Evolutionary conservation across 2,888 invertebrate genomes (phyloP).

Genomic region (Pardosa pseudoannulata): DNA sequence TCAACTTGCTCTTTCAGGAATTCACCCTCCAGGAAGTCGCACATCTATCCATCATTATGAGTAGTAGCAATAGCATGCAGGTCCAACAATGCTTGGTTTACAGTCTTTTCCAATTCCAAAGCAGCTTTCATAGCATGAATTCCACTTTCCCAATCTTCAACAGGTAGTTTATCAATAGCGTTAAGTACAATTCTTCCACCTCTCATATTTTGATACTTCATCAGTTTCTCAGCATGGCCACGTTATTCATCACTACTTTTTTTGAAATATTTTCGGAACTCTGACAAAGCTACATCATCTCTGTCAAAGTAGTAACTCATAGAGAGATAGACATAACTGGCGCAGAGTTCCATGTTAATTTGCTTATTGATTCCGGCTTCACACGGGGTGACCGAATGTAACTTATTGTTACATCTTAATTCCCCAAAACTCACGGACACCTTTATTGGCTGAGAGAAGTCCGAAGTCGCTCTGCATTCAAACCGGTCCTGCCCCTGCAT

Average conservation of each 20-base stretch:
- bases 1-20: slow-evolving; percentile 85
- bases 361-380: slow-evolving; percentile 84
- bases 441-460: too few relatives aligned
- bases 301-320: slow-evolving; percentile 89
- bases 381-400: too few relatives aligned
- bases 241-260: slow-evolving; percentile 87
- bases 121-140: slow-evolving; percentile 86
- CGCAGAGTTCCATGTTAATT: slow-evolving; percentile 85
- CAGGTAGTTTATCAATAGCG: slow-evolving; percentile 80
- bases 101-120: slow-evolving; percentile 85
- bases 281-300: slow-evolving; percentile 86
- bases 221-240: slow-evolving; percentile 86
- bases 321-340: slow-evolving; percentile 85
- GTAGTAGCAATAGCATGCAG: slow-evolving; percentile 83
- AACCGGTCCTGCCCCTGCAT: too few relatives aligned
- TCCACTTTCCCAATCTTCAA: slow-evolving; percentile 83
- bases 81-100: slow-evolving; percentile 85
- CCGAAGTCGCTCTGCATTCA: too few relatives aligned
- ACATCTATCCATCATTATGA: slow-evolving; percentile 84
- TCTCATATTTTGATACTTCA: slow-evolving; percentile 81
- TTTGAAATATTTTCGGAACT: slow-evolving; percentile 85
- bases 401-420: too few relatives aligned
- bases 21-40: slow-evolving; percentile 85
- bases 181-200: slow-evolving; percentile 83
- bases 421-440: too few relatives aligned